A percentile compares a stretch with the other conserved stretches of the same genome.
These are phyloP conservation scores for Bombus picipes DNA, from an alignment of 1,140 invertebrate species.

Conservation along the genomic window DNA sequence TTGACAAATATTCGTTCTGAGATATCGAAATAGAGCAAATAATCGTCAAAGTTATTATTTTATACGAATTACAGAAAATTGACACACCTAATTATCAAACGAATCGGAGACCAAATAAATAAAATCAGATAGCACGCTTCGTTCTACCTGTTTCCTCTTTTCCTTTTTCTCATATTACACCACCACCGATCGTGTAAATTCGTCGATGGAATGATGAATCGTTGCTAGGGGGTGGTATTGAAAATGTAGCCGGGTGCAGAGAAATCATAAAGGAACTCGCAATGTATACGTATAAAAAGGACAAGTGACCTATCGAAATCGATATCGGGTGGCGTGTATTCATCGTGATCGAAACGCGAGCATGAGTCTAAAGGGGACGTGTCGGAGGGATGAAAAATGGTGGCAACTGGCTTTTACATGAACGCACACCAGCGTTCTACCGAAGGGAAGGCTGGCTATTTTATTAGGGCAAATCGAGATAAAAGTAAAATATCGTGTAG, in stretches of 20 bases:
- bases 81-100: background rate
- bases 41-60: too few species aligned
- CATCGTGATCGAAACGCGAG: slow-evolving; percentile 53
- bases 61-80: background rate
- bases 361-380: slow-evolving; percentile 23
- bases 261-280: background rate
- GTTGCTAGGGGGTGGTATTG: slow-evolving; percentile 2
- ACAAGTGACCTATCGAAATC: slow-evolving; percentile 61
- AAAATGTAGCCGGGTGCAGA: slow-evolving; percentile 7
- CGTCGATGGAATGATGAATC: background rate
- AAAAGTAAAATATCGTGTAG: slow-evolving; percentile 31
- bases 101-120: background rate
- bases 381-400: slow-evolving; percentile 18
- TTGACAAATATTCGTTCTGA: too few species aligned
- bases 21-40: too few species aligned
- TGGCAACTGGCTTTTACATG: slow-evolving; percentile 36
- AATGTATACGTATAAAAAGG: slow-evolving; percentile 29
- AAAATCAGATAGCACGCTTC: background rate
- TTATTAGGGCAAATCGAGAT: slow-evolving; percentile 28
- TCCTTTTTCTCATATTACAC: background rate
- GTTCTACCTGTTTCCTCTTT: too few species aligned
- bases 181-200: background rate
- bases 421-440: background rate
- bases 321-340: slow-evolving; percentile 51
- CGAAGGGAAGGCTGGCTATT: background rate